phyloP scores from a whole-genome alignment of 2,113 vertebrate genomes.

The Rhagologus leucostigma region DNA sequence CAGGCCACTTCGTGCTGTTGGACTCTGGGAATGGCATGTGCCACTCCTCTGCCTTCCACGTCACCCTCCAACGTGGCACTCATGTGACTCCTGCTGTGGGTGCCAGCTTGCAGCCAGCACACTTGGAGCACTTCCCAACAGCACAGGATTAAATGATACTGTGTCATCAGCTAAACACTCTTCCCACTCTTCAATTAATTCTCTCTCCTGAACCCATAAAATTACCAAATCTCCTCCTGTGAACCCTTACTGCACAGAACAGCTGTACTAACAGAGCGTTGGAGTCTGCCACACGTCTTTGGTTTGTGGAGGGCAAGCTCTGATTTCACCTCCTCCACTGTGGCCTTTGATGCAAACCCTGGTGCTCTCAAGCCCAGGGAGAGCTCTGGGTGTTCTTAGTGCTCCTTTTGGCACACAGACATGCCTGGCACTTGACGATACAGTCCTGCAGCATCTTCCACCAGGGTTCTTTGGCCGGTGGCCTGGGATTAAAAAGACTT shows the following conservation, averaged over 20 bases:
- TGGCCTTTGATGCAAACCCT: neutral
- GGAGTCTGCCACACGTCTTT: neutral
- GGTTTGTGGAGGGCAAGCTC: neutral
- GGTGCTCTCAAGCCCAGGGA: neutral
- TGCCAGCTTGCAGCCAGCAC: neutral
- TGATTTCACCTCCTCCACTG: neutral
- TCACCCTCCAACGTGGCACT: neutral
- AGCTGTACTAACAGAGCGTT: neutral
- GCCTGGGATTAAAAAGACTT: neutral
- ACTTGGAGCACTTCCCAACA: neutral
- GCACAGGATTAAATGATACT: neutral
- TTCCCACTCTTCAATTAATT: fast-evolving
- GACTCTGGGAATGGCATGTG: neutral
- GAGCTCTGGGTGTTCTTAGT: neutral
- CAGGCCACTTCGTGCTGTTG: neutral
- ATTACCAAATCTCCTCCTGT: neutral
- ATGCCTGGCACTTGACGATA: neutral
- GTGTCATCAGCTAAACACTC: neutral
- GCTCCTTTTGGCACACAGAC: neutral
- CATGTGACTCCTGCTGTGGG: fast-evolving
- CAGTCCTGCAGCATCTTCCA: neutral
- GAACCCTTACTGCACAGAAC: neutral
- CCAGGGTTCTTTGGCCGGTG: neutral
- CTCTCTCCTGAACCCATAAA: neutral
- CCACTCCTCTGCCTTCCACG: neutral